These are phyloP conservation scores for Drosophila mimetica DNA, from an alignment of 2,888 invertebrate species.

Conservation along the genomic window DNA sequence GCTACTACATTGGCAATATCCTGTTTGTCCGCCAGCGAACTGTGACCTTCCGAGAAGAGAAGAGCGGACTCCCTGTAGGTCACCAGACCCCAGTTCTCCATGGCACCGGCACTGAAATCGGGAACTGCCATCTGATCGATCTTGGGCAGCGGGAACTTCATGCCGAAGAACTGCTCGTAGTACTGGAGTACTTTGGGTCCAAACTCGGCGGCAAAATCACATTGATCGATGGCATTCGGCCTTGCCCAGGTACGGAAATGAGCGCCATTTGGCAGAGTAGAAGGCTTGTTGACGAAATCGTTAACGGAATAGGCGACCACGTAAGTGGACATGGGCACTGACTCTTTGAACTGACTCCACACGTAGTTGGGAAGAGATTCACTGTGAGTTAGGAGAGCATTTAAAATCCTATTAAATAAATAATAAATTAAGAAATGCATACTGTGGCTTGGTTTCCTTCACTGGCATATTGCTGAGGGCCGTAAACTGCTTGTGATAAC, in stretches of 20 bases:
- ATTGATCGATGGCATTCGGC: conserved; percentile 90
- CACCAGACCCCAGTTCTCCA: conserved; percentile 92
- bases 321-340: conserved; percentile 96
- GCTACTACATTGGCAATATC: conserved; percentile 86
- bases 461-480: conserved; percentile 92
- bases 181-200: conserved; percentile 90
- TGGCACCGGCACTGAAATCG: conserved; percentile 93
- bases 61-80: conserved; percentile 91
- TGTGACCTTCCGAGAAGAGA: conserved; percentile 87
- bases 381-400: conserved; percentile 80
- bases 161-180: conserved; percentile 88
- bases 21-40: conserved; percentile 87
- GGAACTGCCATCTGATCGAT: conserved; percentile 92
- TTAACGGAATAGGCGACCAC: conserved; percentile 93
- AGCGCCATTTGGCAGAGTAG: conserved; percentile 82
- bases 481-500: conserved; percentile 86
- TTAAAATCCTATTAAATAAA: neutral
- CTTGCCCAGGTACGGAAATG: conserved; percentile 90
- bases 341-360: conserved; percentile 90
- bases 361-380: conserved; percentile 87
- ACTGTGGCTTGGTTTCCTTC: conserved; percentile 85
- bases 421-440: conserved; percentile 68
- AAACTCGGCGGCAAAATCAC: conserved; percentile 89
- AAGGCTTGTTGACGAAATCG: conserved; percentile 87
- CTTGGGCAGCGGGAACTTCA: conserved; percentile 88